Evolutionary conservation across 2,113 vertebrate genomes (phyloP).

Genomic region (Tupaia tana): DNA sequence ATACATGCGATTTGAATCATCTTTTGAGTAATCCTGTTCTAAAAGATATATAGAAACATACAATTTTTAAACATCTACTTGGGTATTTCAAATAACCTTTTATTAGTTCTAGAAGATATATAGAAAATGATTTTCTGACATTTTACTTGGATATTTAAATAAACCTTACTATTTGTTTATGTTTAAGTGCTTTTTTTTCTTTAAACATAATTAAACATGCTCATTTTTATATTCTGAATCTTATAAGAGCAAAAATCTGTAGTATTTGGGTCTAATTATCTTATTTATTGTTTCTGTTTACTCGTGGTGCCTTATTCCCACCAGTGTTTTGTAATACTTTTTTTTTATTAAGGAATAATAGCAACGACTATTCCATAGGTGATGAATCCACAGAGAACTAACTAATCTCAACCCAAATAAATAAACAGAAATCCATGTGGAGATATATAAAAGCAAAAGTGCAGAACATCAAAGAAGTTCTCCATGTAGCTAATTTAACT

Average conservation of each 20-base stretch:
- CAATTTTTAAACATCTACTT: too few relatives aligned
- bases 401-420: background rate
- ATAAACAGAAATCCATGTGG: constrained; percentile 28
- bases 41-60: background rate
- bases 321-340: background rate
- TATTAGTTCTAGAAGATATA: background rate
- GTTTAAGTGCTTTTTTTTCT: background rate
- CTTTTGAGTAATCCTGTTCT: background rate
- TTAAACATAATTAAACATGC: background rate
- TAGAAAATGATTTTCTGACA: background rate
- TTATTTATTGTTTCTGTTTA: constrained; percentile 16
- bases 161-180: background rate
- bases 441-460: background rate
- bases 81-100: background rate
- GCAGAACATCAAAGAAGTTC: background rate
- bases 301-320: background rate
- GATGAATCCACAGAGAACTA: background rate
- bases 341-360: background rate
- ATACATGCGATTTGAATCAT: background rate
- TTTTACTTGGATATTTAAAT: background rate
- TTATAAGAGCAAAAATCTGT: background rate
- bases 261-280: constrained; percentile 11
- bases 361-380: background rate
- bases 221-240: constrained; percentile 7
- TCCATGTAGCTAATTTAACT: background rate